A percentile compares a stretch with the other conserved stretches of the same genome.
phyloP scores from a whole-genome alignment of 1,140 invertebrate species.

The Ceratitis capitata region DNA sequence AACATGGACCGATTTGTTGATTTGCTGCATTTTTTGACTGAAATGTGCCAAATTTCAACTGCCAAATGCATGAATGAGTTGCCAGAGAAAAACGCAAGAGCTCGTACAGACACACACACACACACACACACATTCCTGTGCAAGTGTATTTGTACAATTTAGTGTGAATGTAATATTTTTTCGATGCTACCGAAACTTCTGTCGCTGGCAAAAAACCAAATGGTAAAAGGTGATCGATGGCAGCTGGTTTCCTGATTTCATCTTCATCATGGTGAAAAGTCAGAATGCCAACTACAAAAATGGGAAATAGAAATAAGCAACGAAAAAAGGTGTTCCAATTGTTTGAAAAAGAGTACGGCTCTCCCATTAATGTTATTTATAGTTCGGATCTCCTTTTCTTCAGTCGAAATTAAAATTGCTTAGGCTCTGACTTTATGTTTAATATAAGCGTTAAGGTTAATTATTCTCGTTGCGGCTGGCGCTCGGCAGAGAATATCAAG shows the following conservation, averaged over 20 bases:
- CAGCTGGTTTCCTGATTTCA: neutral
- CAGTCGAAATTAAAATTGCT: no score
- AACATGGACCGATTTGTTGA: neutral
- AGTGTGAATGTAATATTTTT: neutral
- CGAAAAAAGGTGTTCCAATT: no score
- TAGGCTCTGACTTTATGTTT: no score
- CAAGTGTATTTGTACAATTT: neutral
- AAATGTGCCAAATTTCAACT: conserved; percentile 22
- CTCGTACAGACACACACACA: neutral
- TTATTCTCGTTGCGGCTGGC: no score
- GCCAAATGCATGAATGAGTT: conserved; percentile 4
- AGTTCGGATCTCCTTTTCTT: no score
- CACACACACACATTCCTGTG: neutral
- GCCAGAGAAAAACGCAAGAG: neutral
- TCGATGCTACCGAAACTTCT: neutral
- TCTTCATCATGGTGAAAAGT: neutral
- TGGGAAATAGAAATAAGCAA: no score
- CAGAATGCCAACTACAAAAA: neutral
- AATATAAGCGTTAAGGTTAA: no score
- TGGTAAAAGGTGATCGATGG: neutral
- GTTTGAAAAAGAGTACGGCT: no score
- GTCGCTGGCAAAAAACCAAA: neutral
- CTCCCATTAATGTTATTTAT: no score
- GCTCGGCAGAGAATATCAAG: no score
- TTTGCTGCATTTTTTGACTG: conserved; percentile 23